Conservation (phyloP, 1,140 invertebrate species). For the Meloidogyne exigua region DNA sequence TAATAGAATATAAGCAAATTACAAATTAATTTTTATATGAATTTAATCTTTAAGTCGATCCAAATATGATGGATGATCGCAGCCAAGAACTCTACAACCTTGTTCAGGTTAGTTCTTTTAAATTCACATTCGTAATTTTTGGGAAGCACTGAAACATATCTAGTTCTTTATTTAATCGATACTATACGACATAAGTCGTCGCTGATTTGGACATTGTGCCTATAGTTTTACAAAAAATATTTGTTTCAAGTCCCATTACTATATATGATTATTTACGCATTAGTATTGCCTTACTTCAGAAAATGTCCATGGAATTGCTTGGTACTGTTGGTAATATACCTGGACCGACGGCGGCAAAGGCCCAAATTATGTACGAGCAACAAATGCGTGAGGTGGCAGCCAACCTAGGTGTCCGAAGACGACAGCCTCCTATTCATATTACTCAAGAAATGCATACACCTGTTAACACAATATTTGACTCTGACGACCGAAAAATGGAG, state of each 20-base stretch:
- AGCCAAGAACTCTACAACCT: constrained; percentile 37
- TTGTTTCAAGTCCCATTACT: too few species aligned
- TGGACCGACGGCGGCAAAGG: constrained; percentile 51
- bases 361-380: constrained; percentile 46
- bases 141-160: too few species aligned
- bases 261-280: not conserved
- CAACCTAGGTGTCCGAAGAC: constrained; percentile 27
- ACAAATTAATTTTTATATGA: not conserved
- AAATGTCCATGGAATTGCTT: constrained; percentile 62
- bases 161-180: too few species aligned
- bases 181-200: too few species aligned
- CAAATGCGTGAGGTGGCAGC: constrained; percentile 40
- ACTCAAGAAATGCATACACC: not conserved
- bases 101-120: constrained; percentile 15
- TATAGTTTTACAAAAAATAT: too few species aligned
- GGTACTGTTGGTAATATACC: constrained; percentile 58
- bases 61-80: constrained; percentile 60
- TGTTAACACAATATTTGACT: constrained; percentile 10
- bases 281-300: constrained; percentile 30
- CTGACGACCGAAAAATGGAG: constrained; percentile 36
- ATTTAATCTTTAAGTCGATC: constrained; percentile 40
- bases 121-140: too few species aligned
- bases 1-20: too few species aligned
- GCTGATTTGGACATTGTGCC: too few species aligned
- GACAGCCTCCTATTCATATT: not conserved